phyloP scores from a whole-genome alignment of 2,797 vertebrate genomes.

The Cyclopterus lumpus region DNA sequence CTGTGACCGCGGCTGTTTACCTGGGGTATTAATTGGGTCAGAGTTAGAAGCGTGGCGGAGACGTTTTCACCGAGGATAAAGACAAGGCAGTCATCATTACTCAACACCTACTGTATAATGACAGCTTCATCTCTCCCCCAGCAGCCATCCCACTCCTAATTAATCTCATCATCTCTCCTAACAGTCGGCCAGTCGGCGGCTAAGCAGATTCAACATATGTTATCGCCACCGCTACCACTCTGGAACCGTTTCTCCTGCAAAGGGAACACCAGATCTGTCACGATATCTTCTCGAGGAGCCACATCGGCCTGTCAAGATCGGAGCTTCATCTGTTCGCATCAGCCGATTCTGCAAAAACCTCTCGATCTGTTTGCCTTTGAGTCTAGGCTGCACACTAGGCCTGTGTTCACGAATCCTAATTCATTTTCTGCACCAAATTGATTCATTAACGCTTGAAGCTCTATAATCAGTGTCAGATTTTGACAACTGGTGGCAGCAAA shows the following conservation, averaged over 20 bases:
- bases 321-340: slow-evolving; percentile 18
- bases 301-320: slow-evolving; percentile 26
- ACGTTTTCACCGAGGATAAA: slow-evolving; percentile 66
- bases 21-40: slow-evolving; percentile 83
- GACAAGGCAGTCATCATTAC: slow-evolving; percentile 79
- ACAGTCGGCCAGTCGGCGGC: slow-evolving; percentile 78
- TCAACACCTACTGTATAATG: slow-evolving; percentile 82
- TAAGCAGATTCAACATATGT: slow-evolving; percentile 77
- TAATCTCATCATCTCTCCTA: slow-evolving; percentile 81
- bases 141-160: slow-evolving; percentile 81
- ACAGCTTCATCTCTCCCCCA: slow-evolving; percentile 83
- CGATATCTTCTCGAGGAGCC: slow-evolving; percentile 9
- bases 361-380: slow-evolving; percentile 20
- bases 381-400: neutral
- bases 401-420: slow-evolving; percentile 22
- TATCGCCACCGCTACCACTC: slow-evolving; percentile 49
- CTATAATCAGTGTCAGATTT: slow-evolving; percentile 80
- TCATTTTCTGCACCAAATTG: slow-evolving; percentile 67
- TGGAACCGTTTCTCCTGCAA: slow-evolving; percentile 49
- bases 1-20: slow-evolving; percentile 78
- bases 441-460: slow-evolving; percentile 73
- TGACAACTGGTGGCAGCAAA: slow-evolving; percentile 77
- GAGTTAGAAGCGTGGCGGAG: slow-evolving; percentile 70
- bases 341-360: slow-evolving; percentile 3
- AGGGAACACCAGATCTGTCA: slow-evolving; percentile 29